Percentiles rank a stretch among this genome's conserved stretches.
phyloP scores from a whole-genome alignment of 2,113 vertebrate genomes.

The Ceuthmochares aereus region DNA sequence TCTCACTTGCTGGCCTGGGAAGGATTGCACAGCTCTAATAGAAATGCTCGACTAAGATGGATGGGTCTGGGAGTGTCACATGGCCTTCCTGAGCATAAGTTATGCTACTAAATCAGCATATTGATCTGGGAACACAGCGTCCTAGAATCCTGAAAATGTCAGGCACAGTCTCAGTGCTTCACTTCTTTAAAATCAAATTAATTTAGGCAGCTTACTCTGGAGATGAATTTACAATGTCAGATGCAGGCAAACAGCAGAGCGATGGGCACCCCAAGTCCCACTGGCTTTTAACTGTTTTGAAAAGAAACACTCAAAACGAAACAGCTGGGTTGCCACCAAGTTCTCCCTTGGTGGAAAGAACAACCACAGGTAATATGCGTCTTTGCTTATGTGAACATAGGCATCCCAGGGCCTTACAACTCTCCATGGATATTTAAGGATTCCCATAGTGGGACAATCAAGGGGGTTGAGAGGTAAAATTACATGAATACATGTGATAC shows the following conservation, averaged over 20 bases:
- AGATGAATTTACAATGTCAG: background rate
- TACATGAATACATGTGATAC: background rate
- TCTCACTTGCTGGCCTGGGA: background rate
- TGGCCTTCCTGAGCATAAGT: conserved; percentile 63
- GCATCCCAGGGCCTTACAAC: background rate
- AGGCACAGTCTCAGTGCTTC: conserved; percentile 59
- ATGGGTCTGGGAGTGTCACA: conserved; percentile 59
- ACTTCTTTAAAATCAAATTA: conserved; percentile 67
- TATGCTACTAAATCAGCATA: conserved; percentile 72
- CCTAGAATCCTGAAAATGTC: conserved; percentile 71
- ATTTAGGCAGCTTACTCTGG: conserved; percentile 48
- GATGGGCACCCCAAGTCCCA: background rate
- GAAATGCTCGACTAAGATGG: conserved; percentile 41
- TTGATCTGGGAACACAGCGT: conserved; percentile 67
- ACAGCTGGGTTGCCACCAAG: background rate
- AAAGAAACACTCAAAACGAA: background rate
- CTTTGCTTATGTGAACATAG: background rate
- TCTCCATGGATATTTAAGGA: background rate
- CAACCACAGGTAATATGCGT: background rate
- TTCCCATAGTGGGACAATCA: background rate
- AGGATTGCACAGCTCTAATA: conserved; percentile 37
- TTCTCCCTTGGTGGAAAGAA: background rate
- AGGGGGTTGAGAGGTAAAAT: background rate
- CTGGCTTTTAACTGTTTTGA: background rate
- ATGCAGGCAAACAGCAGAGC: background rate